Evolutionary conservation across 2,888 invertebrate genomes (phyloP), one percentile per base, ranked within the genome.

Genomic region (Idaea dimidiata): DNA sequence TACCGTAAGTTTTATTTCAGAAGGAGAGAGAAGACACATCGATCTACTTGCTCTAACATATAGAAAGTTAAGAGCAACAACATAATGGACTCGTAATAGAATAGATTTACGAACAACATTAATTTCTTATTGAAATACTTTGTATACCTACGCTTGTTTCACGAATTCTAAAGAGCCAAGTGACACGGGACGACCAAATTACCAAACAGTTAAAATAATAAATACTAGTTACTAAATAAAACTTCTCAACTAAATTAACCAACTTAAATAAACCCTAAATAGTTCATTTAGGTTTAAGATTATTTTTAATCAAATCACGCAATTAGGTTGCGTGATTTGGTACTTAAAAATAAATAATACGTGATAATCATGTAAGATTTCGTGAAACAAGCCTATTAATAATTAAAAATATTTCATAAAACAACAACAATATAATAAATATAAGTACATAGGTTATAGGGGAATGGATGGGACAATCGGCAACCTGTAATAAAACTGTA

Each of bases 401-500:
- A 33, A 5, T 16, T 7, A 3, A 56, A 17, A 55, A 6, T 31
- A 58, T 1, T 54, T 31, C 53, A 56, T 56, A 43, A 6, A 57
- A 17, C 56, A 8, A 57, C 53, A 56, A 31, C 43, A 31, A n/a
- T 17, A 33, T 57, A 53, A 53, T 54, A 57, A 62, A 69, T 64
- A 62, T 75, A 72, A 59, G 33, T 62, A 62, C 62, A 31, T 33
- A 58, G 60, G 56, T 65, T 66, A 65, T 55, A 60, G 33, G 69
- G 72, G 66, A 64, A 62, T 66, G 68, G 68, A 65, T 67, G 71
- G 83, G 82, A 75, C 65, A 62, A 74, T 79, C 82, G 81, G 82
- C 86, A 79, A 87, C 86, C 89, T 89, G 89, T 75, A 86, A 88
- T 66, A 78, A 68, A 82, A 76, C 70, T 57, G 24, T 82, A 82